These are phyloP conservation scores for Camponotus fellah DNA, from an alignment of 2,888 invertebrate species.

Conservation along the genomic window DNA sequence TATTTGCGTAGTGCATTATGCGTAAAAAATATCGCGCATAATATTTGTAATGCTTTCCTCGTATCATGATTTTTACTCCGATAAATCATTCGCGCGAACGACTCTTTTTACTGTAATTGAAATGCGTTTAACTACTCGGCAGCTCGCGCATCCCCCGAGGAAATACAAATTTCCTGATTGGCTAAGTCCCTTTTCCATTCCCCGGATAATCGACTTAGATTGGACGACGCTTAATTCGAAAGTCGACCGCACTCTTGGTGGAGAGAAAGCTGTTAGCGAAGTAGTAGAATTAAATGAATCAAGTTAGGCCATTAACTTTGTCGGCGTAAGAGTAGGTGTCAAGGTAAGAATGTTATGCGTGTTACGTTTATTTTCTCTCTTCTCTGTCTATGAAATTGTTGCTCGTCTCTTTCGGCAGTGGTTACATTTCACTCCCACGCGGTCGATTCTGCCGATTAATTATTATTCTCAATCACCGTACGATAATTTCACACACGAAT, in stretches of 20 bases:
- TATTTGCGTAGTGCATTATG: not conserved
- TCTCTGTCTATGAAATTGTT: not conserved
- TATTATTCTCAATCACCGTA: not conserved
- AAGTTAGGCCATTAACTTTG: conserved; percentile 72
- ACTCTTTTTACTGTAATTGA: conserved; percentile 29
- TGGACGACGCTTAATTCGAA: conserved; percentile 69
- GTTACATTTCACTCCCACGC: conserved; percentile 24
- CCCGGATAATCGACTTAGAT: conserved; percentile 76
- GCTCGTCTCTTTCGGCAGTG: not conserved
- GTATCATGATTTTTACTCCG: not conserved
- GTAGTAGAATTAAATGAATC: conserved; percentile 77
- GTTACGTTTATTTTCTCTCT: not conserved
- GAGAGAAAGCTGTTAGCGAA: conserved; percentile 67
- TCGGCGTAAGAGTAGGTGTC: conserved; percentile 63
- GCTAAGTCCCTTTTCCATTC: conserved; percentile 70
- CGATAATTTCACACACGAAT: no score
- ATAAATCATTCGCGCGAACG: not conserved
- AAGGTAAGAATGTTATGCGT: conserved; percentile 62
- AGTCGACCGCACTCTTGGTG: conserved; percentile 63
- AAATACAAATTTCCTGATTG: conserved; percentile 75
- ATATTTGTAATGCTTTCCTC: conserved; percentile 3
- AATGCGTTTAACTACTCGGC: conserved; percentile 28
- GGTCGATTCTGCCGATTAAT: conserved; percentile 20
- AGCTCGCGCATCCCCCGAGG: conserved; percentile 62
- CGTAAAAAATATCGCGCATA: conserved; percentile 6